Conservation (phyloP, 2,113 vertebrate species). For the Passer domesticus region DNA sequence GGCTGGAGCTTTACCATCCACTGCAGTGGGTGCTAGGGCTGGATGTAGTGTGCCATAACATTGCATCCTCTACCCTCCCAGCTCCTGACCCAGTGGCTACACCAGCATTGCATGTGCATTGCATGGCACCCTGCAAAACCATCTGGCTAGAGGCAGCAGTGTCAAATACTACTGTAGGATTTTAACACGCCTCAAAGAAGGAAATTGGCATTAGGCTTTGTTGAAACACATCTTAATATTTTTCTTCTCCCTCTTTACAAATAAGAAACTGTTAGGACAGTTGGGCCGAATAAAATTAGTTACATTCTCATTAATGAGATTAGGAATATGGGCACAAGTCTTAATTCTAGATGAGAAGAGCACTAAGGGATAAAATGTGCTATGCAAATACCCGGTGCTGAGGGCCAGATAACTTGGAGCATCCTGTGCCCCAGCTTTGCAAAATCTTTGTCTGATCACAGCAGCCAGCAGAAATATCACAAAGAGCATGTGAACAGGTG, state of each 20-base stretch:
- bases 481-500: neutral
- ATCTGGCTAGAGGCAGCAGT: accelerated
- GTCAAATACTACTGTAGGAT: neutral
- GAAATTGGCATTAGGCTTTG: neutral
- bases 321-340: neutral
- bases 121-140: neutral
- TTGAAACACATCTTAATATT: neutral
- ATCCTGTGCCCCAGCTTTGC: neutral
- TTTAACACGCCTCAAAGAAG: neutral
- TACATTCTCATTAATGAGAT: neutral
- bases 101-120: neutral
- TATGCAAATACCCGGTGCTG: neutral
- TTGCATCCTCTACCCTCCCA: neutral
- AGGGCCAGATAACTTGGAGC: neutral
- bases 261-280: neutral
- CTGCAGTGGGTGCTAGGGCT: neutral
- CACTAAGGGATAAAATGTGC: neutral
- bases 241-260: neutral
- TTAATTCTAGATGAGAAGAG: neutral
- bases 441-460: neutral
- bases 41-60: too few relatives aligned
- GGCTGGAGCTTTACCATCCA: neutral
- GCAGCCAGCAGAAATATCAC: neutral
- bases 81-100: neutral
- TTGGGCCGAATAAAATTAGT: neutral